Evolutionary conservation across 2,888 invertebrate species (phyloP), one percentile per base, ranked within the genome.

Genomic region (Dorcus parallelipipedus): DNA sequence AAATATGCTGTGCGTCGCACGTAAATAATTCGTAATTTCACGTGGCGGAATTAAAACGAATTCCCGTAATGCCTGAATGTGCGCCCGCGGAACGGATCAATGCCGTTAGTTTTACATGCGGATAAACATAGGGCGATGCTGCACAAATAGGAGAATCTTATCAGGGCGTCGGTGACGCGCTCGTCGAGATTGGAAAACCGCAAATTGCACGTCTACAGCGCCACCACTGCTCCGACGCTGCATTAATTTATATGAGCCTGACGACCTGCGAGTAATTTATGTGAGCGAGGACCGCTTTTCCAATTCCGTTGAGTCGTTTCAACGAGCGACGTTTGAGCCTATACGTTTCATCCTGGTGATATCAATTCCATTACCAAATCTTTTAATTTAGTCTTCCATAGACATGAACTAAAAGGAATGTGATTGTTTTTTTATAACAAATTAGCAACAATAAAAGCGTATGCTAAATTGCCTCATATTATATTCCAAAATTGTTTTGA

Each of bases 71-170:
- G 23, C 45, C 23, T 45, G 20, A 45, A 45, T 20, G 45, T 45
- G 14, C 23, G 17, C 23, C 45, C 20, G 17, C 20, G 20, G 14
- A 20, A 45, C 23, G 14, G 23, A 45, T 45, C 45, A 45, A 23
- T 10, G n/a, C 20, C 23, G 45, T 45, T 45, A 45, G 23, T 45
- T 45, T 23, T 45, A 20, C 45, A 45, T 45, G 45, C 45, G 23
- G 45, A 45, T 45, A 45, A 45, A 45, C 45, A 17, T 23, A 9
- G 45, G 23, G 20, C 9, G 26, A 52, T 40, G 42, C 39, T 53
- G 20, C 48, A 48, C 40, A 54, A 48, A 54, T 54, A 48, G 54
- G 39, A 47, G 38, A 48, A 54, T 48, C 54, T 54, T 54, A 48
- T 48, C 54, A 54, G 38, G 53, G 43, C 53, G 53, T 20, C 45